Base-by-base conservation (phyloP, 2,113 vertebrate species). In the Callionymus lyra region DNA sequence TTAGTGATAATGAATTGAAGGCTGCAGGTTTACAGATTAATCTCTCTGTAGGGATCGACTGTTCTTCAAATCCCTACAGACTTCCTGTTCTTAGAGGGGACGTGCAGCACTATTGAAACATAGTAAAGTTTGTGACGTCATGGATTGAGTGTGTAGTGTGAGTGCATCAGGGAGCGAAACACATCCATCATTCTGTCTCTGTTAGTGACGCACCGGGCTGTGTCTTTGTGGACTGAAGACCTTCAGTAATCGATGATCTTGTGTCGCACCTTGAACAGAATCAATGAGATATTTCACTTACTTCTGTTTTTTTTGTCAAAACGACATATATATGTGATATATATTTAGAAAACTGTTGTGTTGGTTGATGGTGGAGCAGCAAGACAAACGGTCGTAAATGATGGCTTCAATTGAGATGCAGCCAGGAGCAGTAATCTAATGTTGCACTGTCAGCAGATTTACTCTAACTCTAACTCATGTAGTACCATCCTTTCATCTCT, bases 391-490 rank as follows among this genome's bases (percentile, higher is more conserved):
- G n/a, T n/a, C n/a, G 15, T 47, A 55, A 63, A 33, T 32, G 13
- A 27, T 27, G 21, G 21, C 21, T 27, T 27, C 21, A 27, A 27
- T 27, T 4, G 21, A 27, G 21, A 8, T 5, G 21, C 21, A 27
- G 21, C 21, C 4, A 27, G 21, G 31, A 6, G 45, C 50, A 31
- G 31, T 58, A 16, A 53, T 18, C 15, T 41, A 6, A 45, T 31
- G 12, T n/a, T 49, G 65, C 49, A 16, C 27, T 9, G 32, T 68
- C 66, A 68, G 66, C 41, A 50, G 1, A 13, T 13, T 15, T 33
- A 53, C 2, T 17, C 49, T 36, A 40, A 34, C 39, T 9, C 19
- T 12, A 31, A 32, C 11, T 47, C 10, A 2, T 35, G 65, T 50
- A 49, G 27, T 19, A 15, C 1, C 41, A 3, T 2, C 47, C 10